Evolutionary conservation across 1,140 invertebrate species (phyloP), one percentile per base, ranked within the genome.

Genomic region (Pogonus chalceus): DNA sequence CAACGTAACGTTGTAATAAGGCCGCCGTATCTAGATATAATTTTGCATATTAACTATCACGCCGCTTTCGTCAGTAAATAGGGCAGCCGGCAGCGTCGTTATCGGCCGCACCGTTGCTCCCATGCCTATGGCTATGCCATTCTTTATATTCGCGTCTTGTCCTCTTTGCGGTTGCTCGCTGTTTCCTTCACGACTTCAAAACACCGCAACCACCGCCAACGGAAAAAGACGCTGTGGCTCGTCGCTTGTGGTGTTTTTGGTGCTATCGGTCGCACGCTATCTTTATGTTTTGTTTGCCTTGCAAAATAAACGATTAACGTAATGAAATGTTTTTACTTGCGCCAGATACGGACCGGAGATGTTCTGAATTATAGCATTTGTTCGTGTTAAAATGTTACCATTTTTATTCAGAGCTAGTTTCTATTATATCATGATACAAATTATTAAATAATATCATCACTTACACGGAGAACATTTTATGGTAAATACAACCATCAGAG

Each of bases 251-350:
- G 7, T 31, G 26, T 31, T 31, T 4, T 31, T 43, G 37, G 18
- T 18, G 37, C 37, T 43, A 43, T 43, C 37, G 37, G 9, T 4
- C 7, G 3, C 37, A 43, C 18, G 37, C 37, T 43, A 43, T 43
- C 37, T 43, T 43, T 43, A 43, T 43, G 37, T 43, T 43, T 43
- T 43, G 37, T 43, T 43, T 43, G 37, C 37, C 37, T 4, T 43
- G 18, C 7, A 43, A 43, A 43, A 43, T 43, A 43, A 43, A 43
- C 37, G 37, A 43, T 43, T 43, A 43, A 18, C 37, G 9, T 43
- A 43, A 43, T 43, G 37, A 43, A 43, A 43, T 43, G 37, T 43
- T 43, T 14, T 31, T 31, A 7, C 26, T n/a, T n/a, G n/a, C n/a
- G n/a, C n/a, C n/a, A n/a, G n/a, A n/a, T n/a, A n/a, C n/a, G n/a